phyloP scores from a whole-genome alignment of 2,888 invertebrate genomes.

The Thecocarcelia acutangulata region DNA sequence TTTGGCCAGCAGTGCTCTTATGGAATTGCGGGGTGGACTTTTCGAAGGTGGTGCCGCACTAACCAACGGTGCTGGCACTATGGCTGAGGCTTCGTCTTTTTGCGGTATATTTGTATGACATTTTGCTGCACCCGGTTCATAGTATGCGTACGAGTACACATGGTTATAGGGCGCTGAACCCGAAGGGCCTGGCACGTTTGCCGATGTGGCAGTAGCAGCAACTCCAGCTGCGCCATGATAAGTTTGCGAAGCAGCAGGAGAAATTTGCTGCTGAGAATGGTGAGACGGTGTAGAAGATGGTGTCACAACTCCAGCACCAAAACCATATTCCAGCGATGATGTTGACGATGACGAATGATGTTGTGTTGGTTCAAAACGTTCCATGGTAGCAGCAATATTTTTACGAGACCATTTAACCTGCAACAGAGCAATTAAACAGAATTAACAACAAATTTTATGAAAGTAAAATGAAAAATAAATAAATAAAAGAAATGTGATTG shows the following conservation, averaged over 20 bases:
- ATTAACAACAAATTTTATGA: background rate
- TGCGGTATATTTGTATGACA: slow-evolving; percentile 85
- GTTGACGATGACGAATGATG: slow-evolving; percentile 76
- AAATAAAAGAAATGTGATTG: no score
- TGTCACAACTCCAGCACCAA: slow-evolving; percentile 79
- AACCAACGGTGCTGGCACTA: slow-evolving; percentile 66
- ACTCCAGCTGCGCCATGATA: slow-evolving; percentile 65
- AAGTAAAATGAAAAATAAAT: no score
- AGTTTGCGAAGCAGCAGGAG: slow-evolving; percentile 65
- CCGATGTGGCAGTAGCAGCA: slow-evolving; percentile 49
- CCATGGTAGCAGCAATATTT: slow-evolving; percentile 86
- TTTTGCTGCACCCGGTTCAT: slow-evolving; percentile 86
- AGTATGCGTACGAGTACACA: slow-evolving; percentile 92
- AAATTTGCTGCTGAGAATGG: slow-evolving; percentile 69
- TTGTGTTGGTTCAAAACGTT: slow-evolving; percentile 84
- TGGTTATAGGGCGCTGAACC: slow-evolving; percentile 76
- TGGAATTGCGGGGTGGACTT: slow-evolving; percentile 81
- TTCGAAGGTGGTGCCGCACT: slow-evolving; percentile 76
- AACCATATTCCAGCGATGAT: slow-evolving; percentile 79
- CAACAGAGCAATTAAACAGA: slow-evolving; percentile 21
- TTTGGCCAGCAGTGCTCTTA: slow-evolving; percentile 79
- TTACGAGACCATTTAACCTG: slow-evolving; percentile 85
- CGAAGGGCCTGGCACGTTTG: background rate
- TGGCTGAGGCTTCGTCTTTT: slow-evolving; percentile 74
- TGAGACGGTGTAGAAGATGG: slow-evolving; percentile 77